Conservation (phyloP, 2,888 invertebrate species). For the Drosophila kanekoi region DNA sequence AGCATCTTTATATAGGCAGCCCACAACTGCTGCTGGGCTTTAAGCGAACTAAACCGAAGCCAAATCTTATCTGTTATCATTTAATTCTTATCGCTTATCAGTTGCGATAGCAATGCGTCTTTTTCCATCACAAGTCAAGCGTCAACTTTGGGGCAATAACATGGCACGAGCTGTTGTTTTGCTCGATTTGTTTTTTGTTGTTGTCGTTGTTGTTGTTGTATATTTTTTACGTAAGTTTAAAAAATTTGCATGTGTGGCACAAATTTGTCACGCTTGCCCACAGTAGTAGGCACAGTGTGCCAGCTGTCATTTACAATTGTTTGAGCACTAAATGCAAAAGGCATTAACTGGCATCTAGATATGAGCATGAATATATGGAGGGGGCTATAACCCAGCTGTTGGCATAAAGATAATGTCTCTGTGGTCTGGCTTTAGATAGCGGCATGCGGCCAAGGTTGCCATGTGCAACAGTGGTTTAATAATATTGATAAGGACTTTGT, state of each 20-base stretch:
- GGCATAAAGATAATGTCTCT: conserved; percentile 38
- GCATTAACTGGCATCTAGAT: conserved; percentile 33
- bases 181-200: conserved; percentile 11
- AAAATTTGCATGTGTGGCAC: conserved; percentile 67
- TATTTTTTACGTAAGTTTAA: conserved; percentile 45
- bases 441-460: conserved; percentile 23
- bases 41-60: background rate
- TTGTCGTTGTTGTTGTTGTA: conserved; percentile 1
- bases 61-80: conserved; percentile 24
- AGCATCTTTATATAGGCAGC: conserved; percentile 64
- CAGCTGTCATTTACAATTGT: conserved; percentile 22
- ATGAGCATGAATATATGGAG: conserved; percentile 2
- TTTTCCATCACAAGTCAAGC: conserved; percentile 22
- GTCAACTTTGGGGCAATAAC: conserved; percentile 44
- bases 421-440: conserved; percentile 40
- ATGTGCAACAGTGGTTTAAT: conserved; percentile 39
- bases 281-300: conserved; percentile 27
- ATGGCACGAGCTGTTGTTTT: conserved; percentile 26
- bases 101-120: conserved; percentile 66
- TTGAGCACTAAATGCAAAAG: conserved; percentile 10
- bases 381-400: conserved; percentile 2
- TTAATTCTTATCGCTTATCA: conserved; percentile 24
- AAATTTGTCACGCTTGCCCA: conserved; percentile 51
- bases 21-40: conserved; percentile 14
- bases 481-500: conserved; percentile 9